Evolutionary conservation across 2,888 invertebrate genomes (phyloP), one percentile per base, ranked within the genome.

Genomic region (Limenitis camilla): DNA sequence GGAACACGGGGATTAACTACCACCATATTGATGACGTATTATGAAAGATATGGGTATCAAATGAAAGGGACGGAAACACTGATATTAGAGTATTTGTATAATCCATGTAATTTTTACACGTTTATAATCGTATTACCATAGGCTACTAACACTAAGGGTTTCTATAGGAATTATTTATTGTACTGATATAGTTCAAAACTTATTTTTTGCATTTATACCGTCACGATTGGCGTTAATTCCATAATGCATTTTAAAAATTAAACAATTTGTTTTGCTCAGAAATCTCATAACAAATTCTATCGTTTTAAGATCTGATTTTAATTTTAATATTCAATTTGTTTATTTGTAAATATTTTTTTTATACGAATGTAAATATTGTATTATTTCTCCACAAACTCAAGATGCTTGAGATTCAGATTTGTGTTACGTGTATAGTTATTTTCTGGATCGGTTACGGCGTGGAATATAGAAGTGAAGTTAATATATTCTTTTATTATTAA

Each of bases 311-410:
- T 49, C 52, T 57, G 51, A 50, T 38, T 43, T 56, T 51, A 46
- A 53, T 49, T 56, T 6, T 10, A 44, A 47, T 44, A 9, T 50
- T 33, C 38, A 29, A 1, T 56, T 55, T 59, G 50, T 51, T 58
- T 11, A 49, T 60, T 61, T 71, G 68, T 71, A 68, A 67, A 69
- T 70, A 68, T 61, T 9, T 19, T 6, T 1, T 8, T 28, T 6
- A 33, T 29, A 35, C 28, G 29, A 19, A 5, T 80, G 78, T 80
- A 80, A 78, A 78, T 81, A 81, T 71, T 71, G 74, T 76, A 75
- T 74, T 76, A 74, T 74, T 71, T 61, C 71, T 71, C 53, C 66
- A 64, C 62, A 55, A 58, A 68, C 74, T 75, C 76, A 74, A 76
- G 72, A 58, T 67, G 69, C 72, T 76, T 78, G 76, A 68, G 72